Evolutionary conservation across 2,888 invertebrate genomes (phyloP), one percentile per base, ranked within the genome.

Genomic region (Ophioninae sp.): DNA sequence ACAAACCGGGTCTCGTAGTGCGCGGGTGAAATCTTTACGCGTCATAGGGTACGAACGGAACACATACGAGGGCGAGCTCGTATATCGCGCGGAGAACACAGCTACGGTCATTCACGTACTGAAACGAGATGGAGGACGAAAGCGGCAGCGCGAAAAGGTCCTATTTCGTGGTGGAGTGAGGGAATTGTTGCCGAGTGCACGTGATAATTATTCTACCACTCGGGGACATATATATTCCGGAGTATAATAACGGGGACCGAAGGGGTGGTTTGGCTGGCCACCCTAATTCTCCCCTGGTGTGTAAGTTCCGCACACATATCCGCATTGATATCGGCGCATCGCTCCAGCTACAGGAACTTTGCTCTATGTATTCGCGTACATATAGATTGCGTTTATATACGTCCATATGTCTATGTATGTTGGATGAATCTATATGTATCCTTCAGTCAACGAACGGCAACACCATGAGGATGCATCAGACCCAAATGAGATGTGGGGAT

Each of bases 191-290:
- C 88, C 87, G 88, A 88, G 88, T 88, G 89, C 87, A 86, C 88
- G 88, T 87, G 88, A 90, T 91, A 90, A 91, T 91, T 91, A 91
- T 89, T 88, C 89, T 85, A 87, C 85, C 87, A 85, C 85, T 73
- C 81, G 62, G 57, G 61, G 41, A 68, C 74, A 79, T 79, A 77
- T 84, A 79, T 82, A 59, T 83, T 82, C 76, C 77, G 21, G 75
- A 61, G 80, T 78, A 86, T 75, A 82, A 84, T 86, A 86, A 75
- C 79, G 81, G 73, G 70, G 78, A 74, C 75, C 62, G 81, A 41
- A 70, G 81, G 84, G 81, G 59, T 64, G 78, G 79, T 82, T 81
- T 79, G 82, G 79, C 73, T 76, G 82, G 78, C 84, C 81, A 85
- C 85, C 83, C 86, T 85, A 78, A 84, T 78, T 73, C 81, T 68